phyloP scores from a whole-genome alignment of 2,797 vertebrate species.

The Octomys mimax region DNA sequence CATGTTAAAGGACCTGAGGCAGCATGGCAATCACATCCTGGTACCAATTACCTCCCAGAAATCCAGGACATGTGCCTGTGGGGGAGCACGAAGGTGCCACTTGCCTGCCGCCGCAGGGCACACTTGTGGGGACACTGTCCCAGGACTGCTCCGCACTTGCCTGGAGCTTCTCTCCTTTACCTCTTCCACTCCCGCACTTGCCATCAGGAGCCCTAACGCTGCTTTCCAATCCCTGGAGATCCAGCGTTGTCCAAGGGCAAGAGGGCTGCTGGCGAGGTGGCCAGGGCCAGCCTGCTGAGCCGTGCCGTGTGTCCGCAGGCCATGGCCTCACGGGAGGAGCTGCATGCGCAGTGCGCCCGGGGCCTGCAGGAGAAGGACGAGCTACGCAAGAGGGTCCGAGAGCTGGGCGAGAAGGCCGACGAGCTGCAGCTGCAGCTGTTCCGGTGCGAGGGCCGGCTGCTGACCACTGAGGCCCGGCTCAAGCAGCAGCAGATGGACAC shows the following conservation, averaged over 20 bases:
- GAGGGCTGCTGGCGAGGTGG: neutral
- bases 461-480: constrained; percentile 91
- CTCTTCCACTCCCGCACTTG: neutral
- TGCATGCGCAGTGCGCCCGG: constrained; percentile 91
- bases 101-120: neutral
- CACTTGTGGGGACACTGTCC: neutral
- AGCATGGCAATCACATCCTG: rapidly evolving
- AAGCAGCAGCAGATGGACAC: constrained; percentile 86
- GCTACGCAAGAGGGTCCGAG: constrained; percentile 93
- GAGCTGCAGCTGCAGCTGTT: constrained; percentile 94
- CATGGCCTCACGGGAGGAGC: constrained; percentile 89
- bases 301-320: constrained; percentile 85
- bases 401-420: constrained; percentile 92
- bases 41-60: rapidly evolving
- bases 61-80: neutral
- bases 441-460: constrained; percentile 91
- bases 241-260: rapidly evolving
- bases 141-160: neutral
- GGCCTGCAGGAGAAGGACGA: constrained; percentile 93
- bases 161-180: neutral
- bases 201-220: rapidly evolving
- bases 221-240: too few species aligned
- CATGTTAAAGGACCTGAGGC: rapidly evolving
- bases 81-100: rapidly evolving
- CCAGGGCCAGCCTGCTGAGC: neutral